phyloP scores from a whole-genome alignment of 2,113 vertebrate species.

The Dromas ardeola region DNA sequence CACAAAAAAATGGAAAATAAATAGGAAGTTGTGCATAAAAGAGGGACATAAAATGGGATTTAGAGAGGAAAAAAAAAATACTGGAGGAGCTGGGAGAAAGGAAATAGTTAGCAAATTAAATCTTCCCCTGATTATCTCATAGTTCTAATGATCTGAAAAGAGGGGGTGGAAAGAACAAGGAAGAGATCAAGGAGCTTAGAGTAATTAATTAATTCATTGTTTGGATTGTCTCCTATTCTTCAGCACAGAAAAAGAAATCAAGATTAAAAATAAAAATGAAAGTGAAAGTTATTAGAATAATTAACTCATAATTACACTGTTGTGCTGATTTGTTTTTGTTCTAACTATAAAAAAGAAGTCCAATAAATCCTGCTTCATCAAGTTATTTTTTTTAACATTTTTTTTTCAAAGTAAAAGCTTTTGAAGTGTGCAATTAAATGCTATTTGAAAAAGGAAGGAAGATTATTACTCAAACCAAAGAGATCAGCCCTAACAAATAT shows the following conservation, averaged over 20 bases:
- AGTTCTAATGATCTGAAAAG: constrained; percentile 38
- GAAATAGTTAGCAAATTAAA: constrained; percentile 22
- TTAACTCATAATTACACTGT: constrained; percentile 60
- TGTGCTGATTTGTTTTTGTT: constrained; percentile 61
- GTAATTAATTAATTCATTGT: constrained; percentile 73
- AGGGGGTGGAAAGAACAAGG: constrained; percentile 16
- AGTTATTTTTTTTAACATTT: neutral
- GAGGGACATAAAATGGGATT: neutral
- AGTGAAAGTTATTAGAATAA: constrained; percentile 67
- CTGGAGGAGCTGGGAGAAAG: neutral
- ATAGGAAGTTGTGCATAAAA: neutral
- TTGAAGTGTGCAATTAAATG: constrained; percentile 10
- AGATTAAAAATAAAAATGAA: constrained; percentile 66
- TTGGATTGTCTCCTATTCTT: constrained; percentile 67
- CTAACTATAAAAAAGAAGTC: constrained; percentile 8
- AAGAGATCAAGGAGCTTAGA: constrained; percentile 51
- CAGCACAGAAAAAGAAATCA: constrained; percentile 49
- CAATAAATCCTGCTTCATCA: constrained; percentile 29
- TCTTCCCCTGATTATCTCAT: constrained; percentile 36
- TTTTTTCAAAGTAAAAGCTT: constrained; percentile 26
- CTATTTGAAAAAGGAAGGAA: neutral
- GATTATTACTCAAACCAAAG: neutral
- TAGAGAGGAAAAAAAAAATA: neutral
- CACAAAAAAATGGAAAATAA: neutral
- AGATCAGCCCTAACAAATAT: neutral